phyloP scores from a whole-genome alignment of 2,113 vertebrate genomes.

The Ptyas mucosa region DNA sequence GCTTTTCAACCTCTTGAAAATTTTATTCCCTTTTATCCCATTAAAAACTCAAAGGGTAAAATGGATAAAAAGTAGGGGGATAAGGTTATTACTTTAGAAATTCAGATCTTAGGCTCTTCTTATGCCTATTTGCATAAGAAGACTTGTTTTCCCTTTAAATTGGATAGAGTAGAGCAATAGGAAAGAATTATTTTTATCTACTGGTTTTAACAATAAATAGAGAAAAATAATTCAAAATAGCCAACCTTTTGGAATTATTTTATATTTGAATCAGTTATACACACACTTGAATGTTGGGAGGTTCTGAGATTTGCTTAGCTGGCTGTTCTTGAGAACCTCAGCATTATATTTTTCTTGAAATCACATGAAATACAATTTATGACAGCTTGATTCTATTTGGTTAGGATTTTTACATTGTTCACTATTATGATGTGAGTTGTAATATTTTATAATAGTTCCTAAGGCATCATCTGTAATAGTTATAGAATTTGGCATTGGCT shows the following conservation, averaged over 20 bases:
- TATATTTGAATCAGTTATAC: slow-evolving; percentile 20
- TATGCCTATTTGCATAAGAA: not conserved
- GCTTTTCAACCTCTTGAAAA: not conserved
- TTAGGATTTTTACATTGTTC: not conserved
- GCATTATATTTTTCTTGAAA: not conserved
- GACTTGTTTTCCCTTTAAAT: not conserved
- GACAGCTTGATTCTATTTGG: not conserved
- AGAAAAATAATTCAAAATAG: slow-evolving; percentile 25
- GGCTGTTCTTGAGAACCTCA: not conserved
- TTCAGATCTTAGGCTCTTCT: not conserved
- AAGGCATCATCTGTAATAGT: not conserved
- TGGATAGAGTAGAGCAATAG: not conserved
- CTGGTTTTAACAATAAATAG: slow-evolving; percentile 15
- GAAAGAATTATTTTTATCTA: not conserved
- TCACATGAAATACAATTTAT: not conserved
- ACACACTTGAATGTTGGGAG: not conserved
- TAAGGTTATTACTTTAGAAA: not conserved
- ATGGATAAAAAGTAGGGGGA: not conserved
- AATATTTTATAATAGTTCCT: slow-evolving; percentile 8
- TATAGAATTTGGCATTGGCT: not conserved
- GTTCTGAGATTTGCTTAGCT: not conserved
- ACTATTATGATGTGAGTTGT: not conserved
- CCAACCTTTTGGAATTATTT: slow-evolving; percentile 24
- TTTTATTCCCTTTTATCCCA: fast-evolving
- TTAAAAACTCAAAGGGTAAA: not conserved